Evolutionary conservation across 2,113 vertebrate species (phyloP), one percentile per base, ranked within the genome.

Genomic region (Salminus brasiliensis): DNA sequence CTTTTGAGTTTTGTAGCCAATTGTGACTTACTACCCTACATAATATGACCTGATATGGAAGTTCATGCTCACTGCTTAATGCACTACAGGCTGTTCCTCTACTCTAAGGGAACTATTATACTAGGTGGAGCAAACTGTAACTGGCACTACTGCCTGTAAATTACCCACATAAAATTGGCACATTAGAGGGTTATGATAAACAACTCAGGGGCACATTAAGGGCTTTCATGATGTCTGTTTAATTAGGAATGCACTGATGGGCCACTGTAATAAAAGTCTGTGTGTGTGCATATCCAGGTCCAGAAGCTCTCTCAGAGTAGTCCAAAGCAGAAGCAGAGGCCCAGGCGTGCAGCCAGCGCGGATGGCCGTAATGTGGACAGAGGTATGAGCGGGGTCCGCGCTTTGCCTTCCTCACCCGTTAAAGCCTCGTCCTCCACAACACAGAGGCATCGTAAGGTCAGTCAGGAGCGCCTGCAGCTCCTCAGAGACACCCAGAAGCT

Each of bases 401-500:
- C 91, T 0, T 63, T 82, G 18, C 74, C 79, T 81, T 78, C 90
- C 10, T 87, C 88, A 73, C 86, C 88, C 18, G 91, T 87, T 59
- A 87, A 88, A 84, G 59, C 60, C 83, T 78, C 81, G 34, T 84
- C 88, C 85, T 84, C 60, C 85, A 93, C 79, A 91, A 84, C 82
- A 83, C 87, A 76, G 55, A 87, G 78, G 53, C 39, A 78, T 27
- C 62, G 36, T 49, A 32, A 7, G 0, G 23, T 41, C 52, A 71
- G 79, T 65, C 89, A 71, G 62, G 87, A 70, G 25, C 93, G 89
- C 75, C 93, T 92, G 79, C 91, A 90, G 80, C 90, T 95, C 30
- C 93, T 96, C 76, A 80, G 89, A 84, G 91, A 88, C 85, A 91
- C 93, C 7, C 93, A 91, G 86, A 95, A 93, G 86, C 90, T 98